These are phyloP conservation scores for Coranthus polyacanthus DNA, from an alignment of 2,797 vertebrate species.

Conservation along the genomic window DNA sequence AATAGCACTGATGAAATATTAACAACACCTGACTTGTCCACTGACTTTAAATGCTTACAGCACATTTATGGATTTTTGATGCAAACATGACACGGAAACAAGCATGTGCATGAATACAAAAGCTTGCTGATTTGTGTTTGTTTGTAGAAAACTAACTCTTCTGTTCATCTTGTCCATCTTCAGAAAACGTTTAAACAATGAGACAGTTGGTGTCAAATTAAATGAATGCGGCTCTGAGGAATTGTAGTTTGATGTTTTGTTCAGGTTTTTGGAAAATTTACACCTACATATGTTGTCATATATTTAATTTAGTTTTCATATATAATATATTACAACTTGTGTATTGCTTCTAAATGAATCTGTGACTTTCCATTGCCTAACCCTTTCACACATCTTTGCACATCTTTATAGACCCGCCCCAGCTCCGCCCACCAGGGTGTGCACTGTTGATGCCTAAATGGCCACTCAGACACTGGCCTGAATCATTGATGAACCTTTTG, in stretches of 20 bases:
- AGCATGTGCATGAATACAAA: slow-evolving; percentile 18
- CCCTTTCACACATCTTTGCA: slow-evolving; percentile 1
- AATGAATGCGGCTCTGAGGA: no score
- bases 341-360: not conserved
- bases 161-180: slow-evolving; percentile 29
- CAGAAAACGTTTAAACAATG: slow-evolving; percentile 5
- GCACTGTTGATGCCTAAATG: slow-evolving; percentile 56
- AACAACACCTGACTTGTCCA: slow-evolving; percentile 76
- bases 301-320: not conserved
- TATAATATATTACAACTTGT: not conserved
- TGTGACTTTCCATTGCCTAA: slow-evolving; percentile 6
- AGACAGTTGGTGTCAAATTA: not conserved
- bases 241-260: not conserved
- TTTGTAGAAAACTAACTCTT: not conserved
- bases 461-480: slow-evolving; percentile 67
- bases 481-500: slow-evolving; percentile 83
- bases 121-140: not conserved
- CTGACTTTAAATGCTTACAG: slow-evolving; percentile 76
- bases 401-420: slow-evolving; percentile 20
- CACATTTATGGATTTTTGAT: slow-evolving; percentile 82
- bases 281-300: not conserved
- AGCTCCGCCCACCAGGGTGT: slow-evolving; percentile 52
- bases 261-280: no score
- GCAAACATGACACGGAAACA: slow-evolving; percentile 34
- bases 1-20: slow-evolving; percentile 92